These are phyloP conservation scores for Rhynchomys soricoides DNA, from an alignment of 2,113 vertebrate species.

Conservation along the genomic window DNA sequence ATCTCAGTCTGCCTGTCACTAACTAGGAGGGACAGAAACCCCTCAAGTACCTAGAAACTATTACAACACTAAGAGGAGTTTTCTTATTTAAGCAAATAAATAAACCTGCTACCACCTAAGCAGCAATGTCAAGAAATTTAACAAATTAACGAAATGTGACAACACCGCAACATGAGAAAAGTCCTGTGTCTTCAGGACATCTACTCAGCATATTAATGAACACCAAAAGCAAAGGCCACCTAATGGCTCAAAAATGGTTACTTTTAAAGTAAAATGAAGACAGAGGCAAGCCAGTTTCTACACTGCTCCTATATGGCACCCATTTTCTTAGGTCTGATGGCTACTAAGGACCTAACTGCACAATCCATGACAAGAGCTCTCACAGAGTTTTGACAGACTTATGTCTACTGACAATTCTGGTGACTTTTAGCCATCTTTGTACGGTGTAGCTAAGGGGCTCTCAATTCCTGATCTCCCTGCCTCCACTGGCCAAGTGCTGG, in stretches of 20 bases:
- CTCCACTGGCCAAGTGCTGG: background rate
- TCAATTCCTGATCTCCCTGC: background rate
- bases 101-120: background rate
- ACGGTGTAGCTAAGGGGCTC: background rate
- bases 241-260: constrained; percentile 40
- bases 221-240: background rate
- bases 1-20: background rate
- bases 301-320: background rate
- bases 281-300: constrained; percentile 35
- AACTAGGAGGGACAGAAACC: background rate
- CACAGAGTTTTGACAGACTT: background rate
- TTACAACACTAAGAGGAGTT: background rate
- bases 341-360: background rate
- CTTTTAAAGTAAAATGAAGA: constrained; percentile 13
- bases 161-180: background rate
- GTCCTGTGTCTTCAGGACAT: background rate
- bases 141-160: constrained; percentile 12
- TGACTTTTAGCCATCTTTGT: too few species aligned
- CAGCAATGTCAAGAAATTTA: background rate
- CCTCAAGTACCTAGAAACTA: background rate
- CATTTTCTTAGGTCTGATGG: background rate
- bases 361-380: background rate
- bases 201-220: background rate
- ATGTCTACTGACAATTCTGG: background rate
- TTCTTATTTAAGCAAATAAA: constrained; percentile 40